These are phyloP conservation scores for Cotesia vestalis DNA, from an alignment of 1,140 invertebrate genomes.

Conservation along the genomic window DNA sequence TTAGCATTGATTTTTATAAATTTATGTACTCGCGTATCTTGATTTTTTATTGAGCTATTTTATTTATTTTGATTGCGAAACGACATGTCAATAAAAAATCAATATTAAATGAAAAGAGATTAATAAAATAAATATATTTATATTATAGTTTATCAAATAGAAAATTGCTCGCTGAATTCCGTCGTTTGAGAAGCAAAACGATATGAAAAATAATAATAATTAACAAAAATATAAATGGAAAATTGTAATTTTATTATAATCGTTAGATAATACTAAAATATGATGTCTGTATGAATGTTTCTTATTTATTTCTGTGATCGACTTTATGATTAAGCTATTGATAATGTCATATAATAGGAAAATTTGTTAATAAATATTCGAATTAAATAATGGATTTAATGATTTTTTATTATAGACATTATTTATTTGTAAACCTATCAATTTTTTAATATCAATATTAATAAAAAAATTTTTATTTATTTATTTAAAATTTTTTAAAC, in stretches of 20 bases:
- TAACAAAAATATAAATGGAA: not conserved
- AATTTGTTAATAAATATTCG: constrained; percentile 42
- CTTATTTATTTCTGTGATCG: constrained; percentile 45
- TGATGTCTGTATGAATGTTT: constrained; percentile 38
- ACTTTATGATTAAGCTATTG: constrained; percentile 31
- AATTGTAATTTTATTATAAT: too few relatives aligned
- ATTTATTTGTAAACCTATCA: not conserved
- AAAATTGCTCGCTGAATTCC: constrained; percentile 31
- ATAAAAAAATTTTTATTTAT: too few relatives aligned
- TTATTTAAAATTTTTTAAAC: too few relatives aligned
- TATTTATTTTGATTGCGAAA: too few relatives aligned
- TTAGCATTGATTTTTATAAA: too few relatives aligned
- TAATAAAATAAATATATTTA: not conserved
- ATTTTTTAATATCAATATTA: too few relatives aligned
- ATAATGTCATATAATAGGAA: constrained; percentile 34
- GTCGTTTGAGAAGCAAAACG: constrained; percentile 32
- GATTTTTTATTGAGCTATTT: too few relatives aligned
- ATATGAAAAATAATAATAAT: constrained; percentile 29
- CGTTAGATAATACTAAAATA: constrained; percentile 5
- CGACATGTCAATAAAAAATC: too few relatives aligned
- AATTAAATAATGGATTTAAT: constrained; percentile 23
- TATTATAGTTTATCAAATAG: not conserved
- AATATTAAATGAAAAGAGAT: not conserved
- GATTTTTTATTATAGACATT: not conserved
- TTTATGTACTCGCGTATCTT: too few relatives aligned